phyloP scores from a whole-genome alignment of 2,797 vertebrate genomes.

The Synanceia verrucosa region DNA sequence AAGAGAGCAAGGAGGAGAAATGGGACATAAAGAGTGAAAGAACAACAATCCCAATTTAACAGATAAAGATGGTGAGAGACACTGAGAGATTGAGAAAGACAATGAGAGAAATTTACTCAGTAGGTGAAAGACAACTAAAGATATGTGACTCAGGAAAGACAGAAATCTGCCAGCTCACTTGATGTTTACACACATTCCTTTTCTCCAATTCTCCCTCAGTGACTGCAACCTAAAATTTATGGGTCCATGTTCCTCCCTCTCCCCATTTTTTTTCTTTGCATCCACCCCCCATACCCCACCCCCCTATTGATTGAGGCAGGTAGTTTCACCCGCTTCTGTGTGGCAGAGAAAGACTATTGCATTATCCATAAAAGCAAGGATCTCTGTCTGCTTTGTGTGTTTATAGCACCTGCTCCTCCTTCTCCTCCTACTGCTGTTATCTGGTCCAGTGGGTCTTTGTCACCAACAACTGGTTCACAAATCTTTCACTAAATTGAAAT shows the following conservation, averaged over 20 bases:
- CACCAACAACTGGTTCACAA: conserved; percentile 13
- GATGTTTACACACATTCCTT: conserved; percentile 34
- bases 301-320: conserved; percentile 50
- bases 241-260: conserved; percentile 38
- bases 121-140: conserved; percentile 26
- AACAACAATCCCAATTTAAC: conserved; percentile 8
- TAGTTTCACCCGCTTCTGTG: conserved; percentile 40
- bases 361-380: conserved; percentile 50
- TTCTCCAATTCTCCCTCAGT: conserved; percentile 37
- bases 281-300: too few species aligned
- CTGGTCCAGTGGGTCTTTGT: conserved; percentile 13
- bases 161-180: conserved; percentile 29
- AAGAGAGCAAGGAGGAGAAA: background rate
- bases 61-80: conserved; percentile 9
- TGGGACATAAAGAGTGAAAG: background rate
- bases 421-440: background rate
- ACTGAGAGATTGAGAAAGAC: conserved; percentile 1
- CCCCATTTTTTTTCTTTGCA: conserved; percentile 31
- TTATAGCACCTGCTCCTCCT: conserved; percentile 20
- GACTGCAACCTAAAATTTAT: conserved; percentile 59
- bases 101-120: conserved; percentile 15
- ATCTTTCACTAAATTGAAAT: background rate
- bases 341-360: conserved; percentile 45
- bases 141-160: conserved; percentile 28
- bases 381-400: conserved; percentile 35